phyloP scores from a whole-genome alignment of 2,797 vertebrate species.

The Pangasius larnaudii region DNA sequence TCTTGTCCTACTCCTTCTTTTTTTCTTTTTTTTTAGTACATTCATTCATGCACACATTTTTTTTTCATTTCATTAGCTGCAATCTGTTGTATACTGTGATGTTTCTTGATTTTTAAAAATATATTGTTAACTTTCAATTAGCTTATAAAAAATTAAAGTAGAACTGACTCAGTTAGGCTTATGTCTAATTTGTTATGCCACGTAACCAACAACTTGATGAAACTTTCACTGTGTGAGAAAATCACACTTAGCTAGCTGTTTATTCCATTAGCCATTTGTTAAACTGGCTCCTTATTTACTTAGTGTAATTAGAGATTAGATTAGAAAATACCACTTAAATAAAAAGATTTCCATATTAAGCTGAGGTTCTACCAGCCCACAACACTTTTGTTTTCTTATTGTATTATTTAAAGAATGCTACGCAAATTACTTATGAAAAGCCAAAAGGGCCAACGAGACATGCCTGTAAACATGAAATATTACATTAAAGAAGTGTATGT shows the following conservation, averaged over 20 bases:
- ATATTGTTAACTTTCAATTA: neutral
- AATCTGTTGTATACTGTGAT: neutral
- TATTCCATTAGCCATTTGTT: neutral
- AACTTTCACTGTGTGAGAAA: neutral
- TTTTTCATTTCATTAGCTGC: neutral
- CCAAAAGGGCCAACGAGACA: conserved; percentile 2
- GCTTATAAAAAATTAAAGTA: neutral
- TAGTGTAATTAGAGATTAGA: neutral
- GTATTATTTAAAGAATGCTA: neutral
- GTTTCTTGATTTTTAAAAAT: neutral
- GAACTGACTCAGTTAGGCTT: neutral
- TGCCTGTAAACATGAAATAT: conserved; percentile 11
- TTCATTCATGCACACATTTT: neutral
- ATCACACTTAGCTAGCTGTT: neutral
- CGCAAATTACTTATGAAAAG: neutral
- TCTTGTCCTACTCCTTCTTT: neutral
- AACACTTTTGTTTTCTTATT: neutral
- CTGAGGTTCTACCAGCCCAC: neutral
- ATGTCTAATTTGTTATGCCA: neutral
- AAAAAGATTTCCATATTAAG: neutral
- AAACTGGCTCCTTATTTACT: neutral
- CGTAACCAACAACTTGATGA: neutral
- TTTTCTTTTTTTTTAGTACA: neutral
- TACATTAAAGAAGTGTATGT: neutral
- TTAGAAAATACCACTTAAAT: neutral